Evolutionary conservation across 2,113 vertebrate genomes (phyloP).

Genomic region (Burhinus bistriatus): DNA sequence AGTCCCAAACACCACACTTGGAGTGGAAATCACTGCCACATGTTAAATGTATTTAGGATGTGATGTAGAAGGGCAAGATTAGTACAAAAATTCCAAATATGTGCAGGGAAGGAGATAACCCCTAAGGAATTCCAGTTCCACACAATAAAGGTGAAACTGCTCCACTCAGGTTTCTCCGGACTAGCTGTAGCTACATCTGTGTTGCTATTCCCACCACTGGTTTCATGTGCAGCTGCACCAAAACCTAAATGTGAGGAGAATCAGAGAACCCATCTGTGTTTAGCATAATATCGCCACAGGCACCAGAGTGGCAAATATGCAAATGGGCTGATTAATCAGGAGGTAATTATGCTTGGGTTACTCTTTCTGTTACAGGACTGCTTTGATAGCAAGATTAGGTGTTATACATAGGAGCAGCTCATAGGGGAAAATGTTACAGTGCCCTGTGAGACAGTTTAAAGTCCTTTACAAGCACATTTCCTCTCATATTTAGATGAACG

Average conservation of each 20-base stretch:
- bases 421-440: background rate
- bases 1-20: background rate
- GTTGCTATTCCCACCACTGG: background rate
- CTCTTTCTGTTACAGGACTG: background rate
- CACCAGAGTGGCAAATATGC: conserved; percentile 12
- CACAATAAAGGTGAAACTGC: conserved; percentile 30
- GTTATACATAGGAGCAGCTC: background rate
- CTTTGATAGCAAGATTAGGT: conserved; percentile 16
- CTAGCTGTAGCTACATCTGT: background rate
- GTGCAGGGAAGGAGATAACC: conserved; percentile 32
- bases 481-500: conserved; percentile 7
- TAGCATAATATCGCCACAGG: background rate
- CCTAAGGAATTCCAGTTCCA: conserved; percentile 33
- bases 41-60: conserved; percentile 53
- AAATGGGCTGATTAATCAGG: conserved; percentile 57
- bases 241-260: background rate
- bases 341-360: background rate
- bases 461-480: conserved; percentile 9
- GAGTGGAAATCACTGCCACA: conserved; percentile 55
- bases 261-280: conserved; percentile 38
- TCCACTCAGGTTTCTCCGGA: background rate
- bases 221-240: conserved; percentile 7
- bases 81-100: conserved; percentile 43
- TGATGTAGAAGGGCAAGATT: conserved; percentile 37
- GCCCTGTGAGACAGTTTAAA: background rate